These are phyloP conservation scores for Acrossocheilus fasciatus DNA, from an alignment of 2,797 vertebrate species.

Conservation along the genomic window DNA sequence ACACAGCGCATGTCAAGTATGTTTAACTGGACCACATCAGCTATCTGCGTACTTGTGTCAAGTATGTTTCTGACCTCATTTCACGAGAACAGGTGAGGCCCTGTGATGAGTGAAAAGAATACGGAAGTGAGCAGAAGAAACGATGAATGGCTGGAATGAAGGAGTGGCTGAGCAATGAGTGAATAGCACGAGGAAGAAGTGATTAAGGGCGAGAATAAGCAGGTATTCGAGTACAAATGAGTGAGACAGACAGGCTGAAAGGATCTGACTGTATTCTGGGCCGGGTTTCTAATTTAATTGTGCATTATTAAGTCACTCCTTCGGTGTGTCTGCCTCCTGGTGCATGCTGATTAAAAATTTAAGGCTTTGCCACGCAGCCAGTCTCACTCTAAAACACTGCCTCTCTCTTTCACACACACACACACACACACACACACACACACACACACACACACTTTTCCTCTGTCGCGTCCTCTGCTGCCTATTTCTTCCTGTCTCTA, in stretches of 20 bases:
- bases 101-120: conserved; percentile 28
- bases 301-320: conserved; percentile 68
- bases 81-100: neutral
- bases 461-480: conserved; percentile 31
- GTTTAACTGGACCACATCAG: neutral
- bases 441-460: conserved; percentile 17
- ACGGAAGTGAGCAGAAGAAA: neutral
- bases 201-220: conserved; percentile 40
- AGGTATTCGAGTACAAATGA: conserved; percentile 49
- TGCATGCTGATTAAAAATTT: conserved; percentile 68
- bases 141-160: conserved; percentile 20
- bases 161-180: conserved; percentile 18
- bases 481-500: conserved; percentile 43
- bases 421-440: conserved; percentile 13
- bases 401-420: conserved; percentile 40
- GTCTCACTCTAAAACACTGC: conserved; percentile 47
- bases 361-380: conserved; percentile 61
- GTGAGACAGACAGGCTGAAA: conserved; percentile 39
- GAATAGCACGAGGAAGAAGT: conserved; percentile 32
- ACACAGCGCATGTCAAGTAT: neutral
- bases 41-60: neutral
- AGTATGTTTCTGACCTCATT: neutral
- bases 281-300: conserved; percentile 63
- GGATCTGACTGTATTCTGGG: conserved; percentile 58
- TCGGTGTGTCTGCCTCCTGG: conserved; percentile 63